A percentile compares a stretch with the other conserved stretches of the same genome.
Evolutionary conservation across 2,797 vertebrate genomes (phyloP).

Genomic region (Petrocephalus sullivani): DNA sequence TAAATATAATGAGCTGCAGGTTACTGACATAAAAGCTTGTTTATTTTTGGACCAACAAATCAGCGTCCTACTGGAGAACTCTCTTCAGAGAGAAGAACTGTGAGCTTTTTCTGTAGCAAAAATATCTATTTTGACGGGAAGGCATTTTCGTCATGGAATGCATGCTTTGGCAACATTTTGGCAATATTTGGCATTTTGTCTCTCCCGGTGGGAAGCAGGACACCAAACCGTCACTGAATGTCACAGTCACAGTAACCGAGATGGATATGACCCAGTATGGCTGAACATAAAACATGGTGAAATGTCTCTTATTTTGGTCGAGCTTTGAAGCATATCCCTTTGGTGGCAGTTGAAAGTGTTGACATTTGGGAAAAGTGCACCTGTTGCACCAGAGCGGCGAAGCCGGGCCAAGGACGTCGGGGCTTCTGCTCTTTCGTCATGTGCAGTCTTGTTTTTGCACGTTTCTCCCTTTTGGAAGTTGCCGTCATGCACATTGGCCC

Average conservation of each 20-base stretch:
- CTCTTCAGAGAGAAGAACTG: background rate
- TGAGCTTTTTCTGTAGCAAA: background rate
- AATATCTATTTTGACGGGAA: background rate
- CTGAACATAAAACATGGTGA: background rate
- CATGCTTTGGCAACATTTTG: background rate
- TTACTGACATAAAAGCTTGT: background rate
- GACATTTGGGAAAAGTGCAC: background rate
- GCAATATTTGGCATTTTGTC: background rate
- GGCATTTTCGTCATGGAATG: background rate
- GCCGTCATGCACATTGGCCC: background rate
- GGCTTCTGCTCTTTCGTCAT: background rate
- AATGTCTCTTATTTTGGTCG: background rate
- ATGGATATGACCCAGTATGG: background rate
- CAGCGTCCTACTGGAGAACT: background rate
- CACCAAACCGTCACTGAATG: background rate
- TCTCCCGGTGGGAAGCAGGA: background rate
- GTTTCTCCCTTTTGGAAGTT: background rate
- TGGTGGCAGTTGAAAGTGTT: conserved; percentile 7
- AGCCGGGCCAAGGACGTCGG: background rate
- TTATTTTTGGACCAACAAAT: background rate
- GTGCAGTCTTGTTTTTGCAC: background rate
- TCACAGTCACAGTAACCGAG: background rate
- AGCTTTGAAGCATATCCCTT: background rate
- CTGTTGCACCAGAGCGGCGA: background rate
- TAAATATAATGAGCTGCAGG: background rate